phyloP scores from a whole-genome alignment of 2,113 vertebrate genomes.

The Melanotaenia duboulayi region DNA sequence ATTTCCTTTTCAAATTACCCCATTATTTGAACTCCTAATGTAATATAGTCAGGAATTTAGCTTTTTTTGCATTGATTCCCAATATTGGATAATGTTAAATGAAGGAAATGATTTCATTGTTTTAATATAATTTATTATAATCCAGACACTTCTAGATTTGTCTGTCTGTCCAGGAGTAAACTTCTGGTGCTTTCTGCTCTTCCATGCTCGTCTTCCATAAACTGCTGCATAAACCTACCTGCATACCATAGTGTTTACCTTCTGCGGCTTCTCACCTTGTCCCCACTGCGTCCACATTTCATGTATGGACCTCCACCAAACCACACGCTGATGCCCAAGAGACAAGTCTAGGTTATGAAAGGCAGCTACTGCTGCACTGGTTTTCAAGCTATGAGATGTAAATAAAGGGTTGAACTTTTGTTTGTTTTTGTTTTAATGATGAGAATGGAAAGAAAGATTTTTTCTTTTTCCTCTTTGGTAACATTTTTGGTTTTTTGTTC shows the following conservation, averaged over 20 bases:
- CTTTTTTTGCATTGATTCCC: too few relatives aligned
- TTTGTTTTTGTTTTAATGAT: too few relatives aligned
- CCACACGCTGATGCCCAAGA: constrained; percentile 62
- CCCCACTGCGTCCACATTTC: constrained; percentile 44
- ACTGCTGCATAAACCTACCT: constrained; percentile 30
- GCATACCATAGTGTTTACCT: constrained; percentile 59
- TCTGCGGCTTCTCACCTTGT: constrained; percentile 66
- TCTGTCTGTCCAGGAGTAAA: not conserved
- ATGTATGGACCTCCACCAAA: constrained; percentile 67
- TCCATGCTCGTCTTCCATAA: not conserved
- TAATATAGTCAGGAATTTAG: too few relatives aligned
- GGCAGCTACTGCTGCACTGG: constrained; percentile 17
- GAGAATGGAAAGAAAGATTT: not conserved
- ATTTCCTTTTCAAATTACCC: too few relatives aligned
- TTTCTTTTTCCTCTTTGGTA: constrained; percentile 4
- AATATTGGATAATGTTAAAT: not conserved
- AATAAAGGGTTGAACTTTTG: not conserved
- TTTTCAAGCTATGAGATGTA: not conserved
- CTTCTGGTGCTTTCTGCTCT: not conserved
- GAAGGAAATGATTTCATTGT: not conserved
- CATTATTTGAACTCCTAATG: too few relatives aligned
- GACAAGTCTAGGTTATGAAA: constrained; percentile 26
- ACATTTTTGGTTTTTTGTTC: constrained; percentile 13
- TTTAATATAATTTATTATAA: not conserved
- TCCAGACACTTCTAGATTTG: not conserved